A percentile compares a stretch with the other conserved stretches of the same genome.
phyloP scores from a whole-genome alignment of 2,797 vertebrate species.

The Anguilla pacifica region DNA sequence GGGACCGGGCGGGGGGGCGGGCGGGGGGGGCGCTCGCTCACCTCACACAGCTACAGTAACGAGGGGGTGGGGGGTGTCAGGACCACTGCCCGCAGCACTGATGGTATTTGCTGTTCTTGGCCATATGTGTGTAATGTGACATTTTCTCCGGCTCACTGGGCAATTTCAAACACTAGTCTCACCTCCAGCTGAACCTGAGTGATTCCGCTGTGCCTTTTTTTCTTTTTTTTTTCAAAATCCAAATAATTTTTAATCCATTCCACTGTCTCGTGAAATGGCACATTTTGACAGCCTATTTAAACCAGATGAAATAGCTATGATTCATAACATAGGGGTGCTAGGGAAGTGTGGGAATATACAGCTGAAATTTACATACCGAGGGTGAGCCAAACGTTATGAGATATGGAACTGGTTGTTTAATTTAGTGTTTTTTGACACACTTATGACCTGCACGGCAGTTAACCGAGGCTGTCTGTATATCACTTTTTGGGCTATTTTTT shows the following conservation, averaged over 20 bases:
- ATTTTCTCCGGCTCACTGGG: background rate
- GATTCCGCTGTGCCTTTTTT: constrained; percentile 23
- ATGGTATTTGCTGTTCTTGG: constrained; percentile 3
- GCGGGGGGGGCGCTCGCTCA: no score
- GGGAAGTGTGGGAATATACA: constrained; percentile 54
- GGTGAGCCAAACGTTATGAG: background rate
- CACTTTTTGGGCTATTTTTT: background rate
- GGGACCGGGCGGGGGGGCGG: background rate
- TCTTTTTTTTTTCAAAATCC: constrained; percentile 6
- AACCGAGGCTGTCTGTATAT: constrained; percentile 21
- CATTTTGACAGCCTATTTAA: constrained; percentile 65
- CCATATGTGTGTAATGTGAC: background rate
- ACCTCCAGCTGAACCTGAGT: constrained; percentile 14
- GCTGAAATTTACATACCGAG: constrained; percentile 62
- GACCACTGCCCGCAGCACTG: background rate
- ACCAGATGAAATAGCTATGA: constrained; percentile 68
- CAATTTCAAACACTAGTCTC: background rate
- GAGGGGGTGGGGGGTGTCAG: background rate
- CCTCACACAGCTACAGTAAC: background rate
- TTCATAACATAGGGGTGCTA: constrained; percentile 57
- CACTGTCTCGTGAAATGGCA: constrained; percentile 64
- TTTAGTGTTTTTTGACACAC: constrained; percentile 46
- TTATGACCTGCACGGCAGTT: constrained; percentile 28
- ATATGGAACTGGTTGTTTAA: constrained; percentile 27
- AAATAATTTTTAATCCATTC: constrained; percentile 49